phyloP scores from a whole-genome alignment of 2,888 invertebrate genomes.

The Diarsia brunnea region DNA sequence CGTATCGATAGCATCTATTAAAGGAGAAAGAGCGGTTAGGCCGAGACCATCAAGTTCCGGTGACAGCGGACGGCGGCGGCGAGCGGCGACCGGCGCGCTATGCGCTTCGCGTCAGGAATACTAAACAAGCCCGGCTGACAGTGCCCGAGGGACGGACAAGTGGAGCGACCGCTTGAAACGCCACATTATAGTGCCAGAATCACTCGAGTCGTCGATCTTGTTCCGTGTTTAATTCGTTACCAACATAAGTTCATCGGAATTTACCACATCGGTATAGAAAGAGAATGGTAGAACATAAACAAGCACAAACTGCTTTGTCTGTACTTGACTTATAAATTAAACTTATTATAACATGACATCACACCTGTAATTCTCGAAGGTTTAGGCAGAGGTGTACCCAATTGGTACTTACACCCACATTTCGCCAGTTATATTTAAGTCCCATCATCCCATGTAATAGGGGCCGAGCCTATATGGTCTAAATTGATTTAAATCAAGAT shows the following conservation, averaged over 20 bases:
- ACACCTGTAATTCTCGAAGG: too few species aligned
- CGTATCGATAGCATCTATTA: conserved; percentile 78
- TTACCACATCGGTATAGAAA: not conserved
- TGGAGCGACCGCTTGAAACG: conserved; percentile 69
- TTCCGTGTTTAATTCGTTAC: conserved; percentile 26
- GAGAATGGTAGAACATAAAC: not conserved
- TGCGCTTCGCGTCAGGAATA: conserved; percentile 77
- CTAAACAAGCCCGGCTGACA: conserved; percentile 70
- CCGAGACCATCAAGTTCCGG: conserved; percentile 80
- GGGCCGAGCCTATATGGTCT: too few species aligned
- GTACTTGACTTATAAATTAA: not conserved
- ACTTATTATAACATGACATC: too few species aligned
- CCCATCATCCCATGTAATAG: too few species aligned
- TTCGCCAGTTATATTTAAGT: too few species aligned
- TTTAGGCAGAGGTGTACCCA: too few species aligned
- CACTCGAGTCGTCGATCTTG: conserved; percentile 22
- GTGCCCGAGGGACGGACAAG: conserved; percentile 70
- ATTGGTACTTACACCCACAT: too few species aligned
- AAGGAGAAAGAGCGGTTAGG: conserved; percentile 80
- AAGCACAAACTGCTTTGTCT: not conserved
- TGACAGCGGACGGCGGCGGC: conserved; percentile 74
- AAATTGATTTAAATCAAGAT: not conserved
- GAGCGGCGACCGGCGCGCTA: conserved; percentile 67
- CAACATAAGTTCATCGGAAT: not conserved
- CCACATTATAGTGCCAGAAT: conserved; percentile 39